Conservation (phyloP, 2,888 invertebrate genomes). For the Nudaria mundana region DNA sequence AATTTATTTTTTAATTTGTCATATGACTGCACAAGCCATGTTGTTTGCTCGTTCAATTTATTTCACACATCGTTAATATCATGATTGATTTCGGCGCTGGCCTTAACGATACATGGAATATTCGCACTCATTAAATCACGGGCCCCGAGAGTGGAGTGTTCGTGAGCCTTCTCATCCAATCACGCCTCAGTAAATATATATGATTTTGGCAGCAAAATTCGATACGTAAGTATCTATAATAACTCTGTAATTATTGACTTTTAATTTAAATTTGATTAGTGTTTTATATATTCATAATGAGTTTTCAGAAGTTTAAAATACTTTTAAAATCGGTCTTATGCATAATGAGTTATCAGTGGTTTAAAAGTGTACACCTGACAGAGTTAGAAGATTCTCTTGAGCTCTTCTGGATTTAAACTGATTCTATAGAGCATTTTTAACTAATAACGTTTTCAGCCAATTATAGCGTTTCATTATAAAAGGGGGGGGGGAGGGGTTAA, state of each 20-base stretch:
- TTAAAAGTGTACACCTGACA: no score
- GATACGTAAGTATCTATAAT: constrained; percentile 33
- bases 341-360: no score
- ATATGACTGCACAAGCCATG: constrained; percentile 30
- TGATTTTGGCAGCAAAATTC: constrained; percentile 47
- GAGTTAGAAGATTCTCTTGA: no score
- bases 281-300: no score
- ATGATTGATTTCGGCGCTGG: constrained; percentile 72
- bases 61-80: constrained; percentile 73
- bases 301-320: no score
- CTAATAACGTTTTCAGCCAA: no score
- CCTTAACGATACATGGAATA: constrained; percentile 76
- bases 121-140: constrained; percentile 74
- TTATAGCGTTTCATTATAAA: no score
- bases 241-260: constrained; percentile 8
- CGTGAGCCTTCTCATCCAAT: constrained; percentile 59
- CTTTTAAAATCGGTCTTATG: no score
- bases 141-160: constrained; percentile 58
- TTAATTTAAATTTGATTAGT: neutral
- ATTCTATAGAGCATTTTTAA: no score
- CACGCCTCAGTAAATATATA: constrained; percentile 57
- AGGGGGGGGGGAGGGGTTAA: no score
- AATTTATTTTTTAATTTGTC: constrained; percentile 24
- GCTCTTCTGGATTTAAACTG: no score
- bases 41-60: constrained; percentile 64